phyloP scores from a whole-genome alignment of 2,797 vertebrate genomes.

The Danio jaintianensis region DNA sequence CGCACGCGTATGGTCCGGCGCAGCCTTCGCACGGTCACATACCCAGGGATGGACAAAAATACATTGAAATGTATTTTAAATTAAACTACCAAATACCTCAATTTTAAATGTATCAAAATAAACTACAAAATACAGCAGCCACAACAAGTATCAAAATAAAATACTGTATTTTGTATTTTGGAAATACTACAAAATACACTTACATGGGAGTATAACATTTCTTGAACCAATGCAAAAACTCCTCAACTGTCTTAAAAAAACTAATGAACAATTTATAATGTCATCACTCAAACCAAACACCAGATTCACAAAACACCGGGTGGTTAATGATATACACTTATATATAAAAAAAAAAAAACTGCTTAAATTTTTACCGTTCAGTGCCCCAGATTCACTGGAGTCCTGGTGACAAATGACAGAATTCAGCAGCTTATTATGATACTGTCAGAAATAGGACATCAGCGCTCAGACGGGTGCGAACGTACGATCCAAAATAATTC shows the following conservation, averaged over 20 bases:
- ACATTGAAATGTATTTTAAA: no score
- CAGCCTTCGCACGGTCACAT: no score
- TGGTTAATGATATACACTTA: slow-evolving; percentile 4
- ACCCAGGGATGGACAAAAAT: no score
- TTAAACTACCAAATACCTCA: no score
- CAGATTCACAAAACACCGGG: background rate
- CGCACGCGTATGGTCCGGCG: no score
- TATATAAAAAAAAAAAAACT: background rate
- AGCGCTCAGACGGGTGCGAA: slow-evolving; percentile 36
- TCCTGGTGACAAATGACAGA: slow-evolving; percentile 48
- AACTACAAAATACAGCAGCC: no score
- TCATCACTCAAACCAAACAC: background rate
- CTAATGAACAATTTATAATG: slow-evolving; percentile 13
- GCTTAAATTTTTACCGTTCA: background rate
- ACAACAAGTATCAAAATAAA: no score
- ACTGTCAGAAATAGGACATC: slow-evolving; percentile 56
- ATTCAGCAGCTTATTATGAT: slow-evolving; percentile 47
- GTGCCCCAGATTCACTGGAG: slow-evolving; percentile 17
- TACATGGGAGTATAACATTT: no score
- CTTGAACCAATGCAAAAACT: slow-evolving; percentile 1
- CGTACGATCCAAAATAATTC: slow-evolving; percentile 58
- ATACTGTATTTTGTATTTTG: no score
- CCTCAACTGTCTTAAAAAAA: background rate
- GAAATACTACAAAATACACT: no score
- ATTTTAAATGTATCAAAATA: no score